These are phyloP conservation scores for Radopholus similis DNA, from an alignment of 1,140 invertebrate species.

Conservation along the genomic window DNA sequence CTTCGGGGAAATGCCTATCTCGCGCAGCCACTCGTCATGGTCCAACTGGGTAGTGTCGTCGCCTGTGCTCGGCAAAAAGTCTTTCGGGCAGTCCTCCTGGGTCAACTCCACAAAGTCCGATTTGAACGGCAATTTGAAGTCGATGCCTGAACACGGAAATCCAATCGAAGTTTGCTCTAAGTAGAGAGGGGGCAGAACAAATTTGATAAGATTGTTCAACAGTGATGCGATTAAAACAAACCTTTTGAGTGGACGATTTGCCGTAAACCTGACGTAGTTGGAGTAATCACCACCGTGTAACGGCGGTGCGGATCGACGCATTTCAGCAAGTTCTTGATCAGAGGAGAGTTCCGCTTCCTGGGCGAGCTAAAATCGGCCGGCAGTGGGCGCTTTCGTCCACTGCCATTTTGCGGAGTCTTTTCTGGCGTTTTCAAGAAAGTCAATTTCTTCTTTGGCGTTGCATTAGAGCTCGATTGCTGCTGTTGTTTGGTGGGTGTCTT, in stretches of 20 bases:
- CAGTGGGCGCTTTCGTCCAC: neutral
- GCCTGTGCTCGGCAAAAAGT: constrained; percentile 18
- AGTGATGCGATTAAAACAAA: neutral
- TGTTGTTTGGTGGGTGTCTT: too few relatives aligned
- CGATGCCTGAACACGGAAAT: too few relatives aligned
- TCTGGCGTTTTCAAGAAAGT: too few relatives aligned
- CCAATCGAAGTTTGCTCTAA: too few relatives aligned
- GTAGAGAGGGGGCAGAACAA: neutral
- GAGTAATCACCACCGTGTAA: constrained; percentile 20
- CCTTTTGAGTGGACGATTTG: constrained; percentile 16
- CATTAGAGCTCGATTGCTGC: too few relatives aligned
- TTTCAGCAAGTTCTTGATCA: too few relatives aligned
- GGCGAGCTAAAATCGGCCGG: neutral
- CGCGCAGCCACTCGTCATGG: constrained; percentile 26
- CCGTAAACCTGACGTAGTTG: constrained; percentile 23
- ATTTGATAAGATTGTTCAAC: neutral
- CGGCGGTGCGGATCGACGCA: too few relatives aligned
- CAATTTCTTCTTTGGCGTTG: too few relatives aligned
- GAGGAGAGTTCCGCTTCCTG: too few relatives aligned
- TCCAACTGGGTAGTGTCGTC: constrained; percentile 15
- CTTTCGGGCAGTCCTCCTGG: constrained; percentile 20
- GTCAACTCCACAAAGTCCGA: constrained; percentile 23
- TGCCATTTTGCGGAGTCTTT: too few relatives aligned
- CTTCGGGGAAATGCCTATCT: constrained; percentile 29
- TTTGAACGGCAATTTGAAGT: constrained; percentile 23